Evolutionary conservation across 2,888 invertebrate genomes (phyloP).

Genomic region (Sialis lutaria): DNA sequence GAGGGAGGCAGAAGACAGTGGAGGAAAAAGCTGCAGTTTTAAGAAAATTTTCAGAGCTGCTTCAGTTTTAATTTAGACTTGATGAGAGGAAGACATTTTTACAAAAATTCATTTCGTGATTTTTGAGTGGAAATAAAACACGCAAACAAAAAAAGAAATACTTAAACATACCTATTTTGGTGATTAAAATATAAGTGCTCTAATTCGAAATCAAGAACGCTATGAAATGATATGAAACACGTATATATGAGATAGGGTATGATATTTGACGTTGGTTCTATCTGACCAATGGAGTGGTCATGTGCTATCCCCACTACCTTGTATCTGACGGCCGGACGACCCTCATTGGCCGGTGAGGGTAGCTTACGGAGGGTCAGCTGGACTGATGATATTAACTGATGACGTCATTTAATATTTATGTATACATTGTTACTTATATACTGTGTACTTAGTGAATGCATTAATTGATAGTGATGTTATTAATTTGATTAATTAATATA

Average conservation of each 20-base stretch:
- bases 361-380: too few relatives aligned
- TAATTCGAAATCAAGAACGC: too few relatives aligned
- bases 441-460: too few relatives aligned
- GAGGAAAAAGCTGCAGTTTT: slow-evolving; percentile 17
- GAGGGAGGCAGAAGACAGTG: slow-evolving; percentile 12
- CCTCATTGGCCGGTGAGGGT: neutral
- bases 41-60: slow-evolving; percentile 21
- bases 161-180: too few relatives aligned
- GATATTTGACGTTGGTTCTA: neutral
- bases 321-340: neutral
- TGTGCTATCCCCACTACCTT: neutral
- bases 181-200: too few relatives aligned
- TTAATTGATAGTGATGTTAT: neutral
- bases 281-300: slow-evolving; percentile 1
- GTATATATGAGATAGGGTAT: neutral
- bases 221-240: neutral
- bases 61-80: slow-evolving; percentile 25
- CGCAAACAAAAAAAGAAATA: neutral
- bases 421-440: too few relatives aligned
- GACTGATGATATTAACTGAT: too few relatives aligned
- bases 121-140: neutral
- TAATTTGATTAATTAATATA: too few relatives aligned
- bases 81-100: slow-evolving; percentile 9
- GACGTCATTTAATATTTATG: too few relatives aligned
- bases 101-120: neutral